Base-by-base conservation (phyloP, 2,888 invertebrate species). In the Zootermopsis nevadensis region DNA sequence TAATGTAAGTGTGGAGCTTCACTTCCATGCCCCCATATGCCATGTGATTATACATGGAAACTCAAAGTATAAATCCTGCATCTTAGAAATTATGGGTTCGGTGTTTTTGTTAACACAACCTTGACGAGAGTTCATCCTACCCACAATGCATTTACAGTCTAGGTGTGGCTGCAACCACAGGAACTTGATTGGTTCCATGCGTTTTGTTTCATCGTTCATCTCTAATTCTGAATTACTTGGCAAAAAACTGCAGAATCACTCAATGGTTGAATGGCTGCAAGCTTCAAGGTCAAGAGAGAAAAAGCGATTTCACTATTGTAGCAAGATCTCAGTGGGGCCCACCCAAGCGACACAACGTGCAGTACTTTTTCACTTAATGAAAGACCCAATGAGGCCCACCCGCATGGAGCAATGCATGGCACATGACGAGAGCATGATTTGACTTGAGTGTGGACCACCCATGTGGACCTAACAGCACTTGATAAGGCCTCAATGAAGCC, bases 231-330 rank as follows among this genome's bases (percentile, higher is more conserved):
- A 60, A 27, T 60, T n/a, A 60, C 60, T 60, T 60, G n/a, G 27
- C 27, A 60, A 60, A 60, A 60, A 10, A 60, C n/a, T 69, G 10
- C 31, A 69, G 27, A 69, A 33, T 69, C 69, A 69, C 7, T 30
- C 30, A 30, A 69, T 19, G 69, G 69, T 69, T 69, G 69, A 69
- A 33, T 69, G 69, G 69, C 15, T 69, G 30, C 31, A 31, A 33
- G 31, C 69, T 30, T 69, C 31, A 69, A 69, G 69, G 69, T 69
- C 69, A 69, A 27, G n/a, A 27, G 12, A 27, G 27, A 8, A 60
- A 60, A 60, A 60, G 6, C 6, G n/a, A 6, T 27, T 60, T n/a
- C n/a, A 60, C 60, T 27, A 15, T 27, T n/a, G 0, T 8, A 60
- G n/a, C n/a, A n/a, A n/a, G 3, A 1, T 10, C 8, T 60, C 48